These are phyloP conservation scores for Anaspis maculata DNA, from an alignment of 2,888 invertebrate species.

Conservation along the genomic window DNA sequence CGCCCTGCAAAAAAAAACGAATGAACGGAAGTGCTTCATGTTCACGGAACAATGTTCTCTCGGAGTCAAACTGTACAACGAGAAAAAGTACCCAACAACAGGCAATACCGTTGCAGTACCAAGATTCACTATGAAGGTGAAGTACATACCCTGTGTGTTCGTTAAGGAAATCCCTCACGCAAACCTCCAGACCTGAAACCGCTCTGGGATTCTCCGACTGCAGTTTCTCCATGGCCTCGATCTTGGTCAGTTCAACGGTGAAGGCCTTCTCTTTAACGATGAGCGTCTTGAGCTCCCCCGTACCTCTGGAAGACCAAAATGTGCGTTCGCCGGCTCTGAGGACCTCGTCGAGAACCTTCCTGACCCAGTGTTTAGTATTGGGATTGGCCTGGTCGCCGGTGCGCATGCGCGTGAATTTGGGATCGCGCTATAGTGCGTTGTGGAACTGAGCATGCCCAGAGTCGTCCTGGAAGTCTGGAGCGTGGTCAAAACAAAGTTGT, in stretches of 20 bases:
- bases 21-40: too few species aligned
- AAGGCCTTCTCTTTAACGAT: constrained; percentile 27
- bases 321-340: constrained; percentile 35
- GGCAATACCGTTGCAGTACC: too few species aligned
- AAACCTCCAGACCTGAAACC: constrained; percentile 33
- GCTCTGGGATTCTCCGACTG: constrained; percentile 23
- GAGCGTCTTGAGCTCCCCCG: constrained; percentile 24
- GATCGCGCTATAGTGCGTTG: constrained; percentile 29
- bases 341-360: constrained; percentile 35
- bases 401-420: constrained; percentile 23
- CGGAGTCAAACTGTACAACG: too few species aligned
- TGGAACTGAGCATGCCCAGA: constrained; percentile 38
- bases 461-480: too few species aligned
- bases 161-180: constrained; percentile 35
- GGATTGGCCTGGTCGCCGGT: constrained; percentile 34
- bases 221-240: constrained; percentile 35
- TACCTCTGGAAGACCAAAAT: constrained; percentile 21
- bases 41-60: too few species aligned
- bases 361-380: constrained; percentile 38
- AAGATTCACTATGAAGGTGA: too few species aligned
- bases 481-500: too few species aligned
- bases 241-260: constrained; percentile 30
- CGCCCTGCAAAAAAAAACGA: too few species aligned
- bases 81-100: too few species aligned
- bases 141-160: constrained; percentile 34